Conservation (phyloP, 2,113 vertebrate species). For the Embiotoca jacksoni region DNA sequence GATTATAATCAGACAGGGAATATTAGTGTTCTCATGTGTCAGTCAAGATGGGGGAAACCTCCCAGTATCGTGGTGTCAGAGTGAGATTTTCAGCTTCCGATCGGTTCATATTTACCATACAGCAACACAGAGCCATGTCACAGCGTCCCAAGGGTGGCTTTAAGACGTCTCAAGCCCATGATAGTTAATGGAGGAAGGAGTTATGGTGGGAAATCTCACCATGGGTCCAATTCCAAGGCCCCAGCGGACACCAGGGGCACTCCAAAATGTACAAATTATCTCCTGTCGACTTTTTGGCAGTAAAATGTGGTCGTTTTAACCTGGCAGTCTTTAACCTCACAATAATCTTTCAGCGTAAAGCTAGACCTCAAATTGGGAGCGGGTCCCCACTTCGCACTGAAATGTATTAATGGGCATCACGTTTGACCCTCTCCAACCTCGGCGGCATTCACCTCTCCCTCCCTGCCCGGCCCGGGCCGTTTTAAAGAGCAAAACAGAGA, state of each 20-base stretch:
- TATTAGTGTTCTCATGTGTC: constrained; percentile 84
- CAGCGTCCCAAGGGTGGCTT: constrained; percentile 67
- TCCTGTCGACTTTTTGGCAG: constrained; percentile 64
- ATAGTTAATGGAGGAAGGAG: constrained; percentile 73
- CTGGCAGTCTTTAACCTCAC: constrained; percentile 65
- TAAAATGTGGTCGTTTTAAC: constrained; percentile 68
- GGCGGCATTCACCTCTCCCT: constrained; percentile 37
- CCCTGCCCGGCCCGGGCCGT: constrained; percentile 34
- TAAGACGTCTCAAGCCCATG: constrained; percentile 57
- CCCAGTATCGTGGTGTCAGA: constrained; percentile 66
- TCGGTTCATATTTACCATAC: constrained; percentile 75
- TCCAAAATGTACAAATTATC: constrained; percentile 67
- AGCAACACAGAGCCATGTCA: constrained; percentile 71
- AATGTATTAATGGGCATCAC: constrained; percentile 69
- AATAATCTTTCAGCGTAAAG: constrained; percentile 51
- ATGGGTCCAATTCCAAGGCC: constrained; percentile 67
- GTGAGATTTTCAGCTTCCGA: constrained; percentile 67
- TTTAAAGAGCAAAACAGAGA: constrained; percentile 72
- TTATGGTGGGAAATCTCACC: constrained; percentile 78
- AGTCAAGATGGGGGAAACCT: constrained; percentile 78
- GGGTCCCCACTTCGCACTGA: constrained; percentile 33
- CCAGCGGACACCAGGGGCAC: constrained; percentile 45
- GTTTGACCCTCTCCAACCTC: constrained; percentile 62
- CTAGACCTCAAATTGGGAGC: constrained; percentile 41
- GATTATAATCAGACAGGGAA: constrained; percentile 84